Evolutionary conservation across 2,797 vertebrate species (phyloP), one percentile per base, ranked within the genome.

Genomic region (Trematomus bernacchii): DNA sequence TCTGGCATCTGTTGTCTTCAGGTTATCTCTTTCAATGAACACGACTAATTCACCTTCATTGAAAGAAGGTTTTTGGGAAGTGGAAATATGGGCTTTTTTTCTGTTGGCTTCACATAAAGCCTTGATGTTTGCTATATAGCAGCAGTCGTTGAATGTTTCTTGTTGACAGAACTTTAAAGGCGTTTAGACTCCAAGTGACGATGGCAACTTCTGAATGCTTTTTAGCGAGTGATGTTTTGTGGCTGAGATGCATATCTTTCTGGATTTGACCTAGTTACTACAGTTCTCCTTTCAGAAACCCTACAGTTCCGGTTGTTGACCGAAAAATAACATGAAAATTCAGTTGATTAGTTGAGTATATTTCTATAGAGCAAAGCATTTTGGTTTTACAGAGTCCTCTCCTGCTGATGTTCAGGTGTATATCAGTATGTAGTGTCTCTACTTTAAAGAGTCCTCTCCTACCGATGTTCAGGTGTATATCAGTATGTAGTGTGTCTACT

Each of bases 211-310:
- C 37, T 50, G 64, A 77, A 58, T 15, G 33, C 30, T 66, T 82
- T 66, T 51, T 12, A 52, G 58, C n/a, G 10, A 44, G 37, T 81
- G 85, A 78, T 81, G 64, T 68, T 65, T 65, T 33, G 54, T 0
- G 10, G n/a, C 66, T 57, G 64, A 54, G 50, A 77, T 61, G 3
- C 47, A 10, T 12, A 62, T 80, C 71, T 77, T 42, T 60, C 66
- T 54, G 68, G 72, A 30, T 77, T 74, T 81, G 70, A 87, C 77
- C 77, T 11, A 81, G 27, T 83, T 87, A 53, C 19, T 62, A 9
- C 53, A 43, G 44, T 47, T 30, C 15, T 48, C 23, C 18, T 44
- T 71, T 18, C 10, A 4, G 30, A 19, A 61, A 52, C 16, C 43
- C 3, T 2, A 3, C 12, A 62, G 37, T 44, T 19, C 5, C 27